A percentile compares a stretch with the other conserved stretches of the same genome.
phyloP scores from a whole-genome alignment of 1,140 invertebrate genomes.

The Heliconius melpomene region DNA sequence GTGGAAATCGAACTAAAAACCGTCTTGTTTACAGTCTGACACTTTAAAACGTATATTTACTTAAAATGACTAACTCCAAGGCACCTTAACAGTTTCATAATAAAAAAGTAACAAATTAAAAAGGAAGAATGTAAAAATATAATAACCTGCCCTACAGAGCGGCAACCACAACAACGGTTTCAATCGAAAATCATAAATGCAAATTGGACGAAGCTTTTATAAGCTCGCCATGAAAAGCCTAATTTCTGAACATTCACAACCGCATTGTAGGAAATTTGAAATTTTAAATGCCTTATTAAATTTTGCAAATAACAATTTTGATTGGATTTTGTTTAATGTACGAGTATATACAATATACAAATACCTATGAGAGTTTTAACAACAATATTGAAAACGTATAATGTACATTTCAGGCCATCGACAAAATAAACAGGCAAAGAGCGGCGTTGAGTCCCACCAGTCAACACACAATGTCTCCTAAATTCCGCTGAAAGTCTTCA shows the following conservation, averaged over 20 bases:
- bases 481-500: too few species aligned
- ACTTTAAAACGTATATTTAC: neutral
- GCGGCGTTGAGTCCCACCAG: too few species aligned
- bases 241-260: constrained; percentile 36
- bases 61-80: neutral
- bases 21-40: neutral
- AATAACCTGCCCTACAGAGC: neutral
- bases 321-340: neutral
- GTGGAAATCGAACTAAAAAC: neutral
- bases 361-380: neutral
- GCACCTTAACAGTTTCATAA: neutral
- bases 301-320: constrained; percentile 8
- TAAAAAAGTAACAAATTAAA: constrained; percentile 5
- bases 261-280: constrained; percentile 36
- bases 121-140: neutral
- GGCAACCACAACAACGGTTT: constrained; percentile 11
- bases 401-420: neutral
- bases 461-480: too few species aligned
- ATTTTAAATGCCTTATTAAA: constrained; percentile 20
- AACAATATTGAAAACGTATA: neutral
- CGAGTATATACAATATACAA: neutral
- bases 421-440: too few species aligned
- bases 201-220: constrained; percentile 34
- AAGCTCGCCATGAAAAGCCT: constrained; percentile 33
- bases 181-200: constrained; percentile 37